Percentiles rank a stretch among this genome's conserved stretches.
Evolutionary conservation across 2,797 vertebrate species (phyloP).

Genomic region (Propithecus perrieri): DNA sequence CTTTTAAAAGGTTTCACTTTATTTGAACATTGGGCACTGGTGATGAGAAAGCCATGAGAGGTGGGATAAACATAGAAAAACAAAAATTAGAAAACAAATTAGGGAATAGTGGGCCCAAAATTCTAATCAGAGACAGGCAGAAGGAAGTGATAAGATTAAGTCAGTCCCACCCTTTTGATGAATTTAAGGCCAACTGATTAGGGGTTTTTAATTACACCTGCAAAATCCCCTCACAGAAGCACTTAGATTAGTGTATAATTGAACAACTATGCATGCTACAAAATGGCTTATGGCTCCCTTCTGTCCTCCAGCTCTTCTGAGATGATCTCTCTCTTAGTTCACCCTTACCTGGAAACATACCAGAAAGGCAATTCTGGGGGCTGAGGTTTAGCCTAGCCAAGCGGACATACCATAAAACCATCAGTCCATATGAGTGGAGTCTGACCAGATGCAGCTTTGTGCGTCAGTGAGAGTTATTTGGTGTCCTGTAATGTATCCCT

Average conservation of each 20-base stretch:
- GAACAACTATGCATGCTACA: neutral
- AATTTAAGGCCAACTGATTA: neutral
- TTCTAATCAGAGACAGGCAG: neutral
- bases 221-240: neutral
- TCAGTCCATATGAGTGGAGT: neutral
- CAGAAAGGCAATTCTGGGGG: neutral
- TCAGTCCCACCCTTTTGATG: neutral
- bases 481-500: neutral
- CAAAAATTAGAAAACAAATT: neutral
- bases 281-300: neutral
- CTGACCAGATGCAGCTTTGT: neutral
- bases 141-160: neutral
- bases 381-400: neutral
- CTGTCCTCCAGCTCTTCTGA: neutral
- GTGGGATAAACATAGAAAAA: neutral
- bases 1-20: neutral
- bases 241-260: neutral
- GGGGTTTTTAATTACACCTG: neutral
- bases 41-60: neutral
- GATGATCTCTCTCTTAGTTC: neutral
- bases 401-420: neutral
- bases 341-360: neutral
- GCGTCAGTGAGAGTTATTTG: neutral
- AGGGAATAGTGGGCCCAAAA: neutral
- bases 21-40: neutral